Evolutionary conservation across 1,140 invertebrate species (phyloP).

Genomic region (Diuraphis noxia): DNA sequence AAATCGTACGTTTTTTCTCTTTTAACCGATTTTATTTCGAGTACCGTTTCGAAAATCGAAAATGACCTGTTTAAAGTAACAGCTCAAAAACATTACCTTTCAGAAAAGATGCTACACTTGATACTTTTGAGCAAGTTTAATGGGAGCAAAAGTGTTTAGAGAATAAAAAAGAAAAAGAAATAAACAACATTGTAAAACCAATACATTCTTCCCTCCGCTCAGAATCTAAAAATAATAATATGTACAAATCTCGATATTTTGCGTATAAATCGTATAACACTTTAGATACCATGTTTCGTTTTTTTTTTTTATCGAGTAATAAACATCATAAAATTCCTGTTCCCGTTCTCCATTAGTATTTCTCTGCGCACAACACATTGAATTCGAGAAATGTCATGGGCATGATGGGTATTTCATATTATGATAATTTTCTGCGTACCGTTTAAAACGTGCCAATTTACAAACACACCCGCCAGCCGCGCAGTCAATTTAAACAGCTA

Average conservation of each 20-base stretch:
- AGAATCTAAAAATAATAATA: no score
- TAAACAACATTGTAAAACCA: no score
- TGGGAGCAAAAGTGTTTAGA: no score
- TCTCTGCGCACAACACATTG: not conserved
- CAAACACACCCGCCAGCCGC: not conserved
- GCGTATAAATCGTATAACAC: not conserved
- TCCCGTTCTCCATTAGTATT: not conserved
- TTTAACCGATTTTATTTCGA: no score
- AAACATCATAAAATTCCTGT: not conserved
- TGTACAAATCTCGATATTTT: not conserved
- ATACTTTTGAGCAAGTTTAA: no score
- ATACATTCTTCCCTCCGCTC: no score
- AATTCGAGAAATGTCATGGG: not conserved
- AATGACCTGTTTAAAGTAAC: no score
- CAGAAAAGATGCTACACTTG: no score
- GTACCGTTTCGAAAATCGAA: no score
- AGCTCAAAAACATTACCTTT: no score
- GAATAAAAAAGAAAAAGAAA: no score
- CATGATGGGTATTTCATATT: not conserved
- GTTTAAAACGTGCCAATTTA: slow-evolving; percentile 18
- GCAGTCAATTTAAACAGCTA: not conserved
- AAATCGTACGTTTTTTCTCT: no score
- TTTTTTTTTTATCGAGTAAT: not conserved
- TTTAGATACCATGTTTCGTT: not conserved
- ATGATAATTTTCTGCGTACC: not conserved